Evolutionary conservation across 2,797 vertebrate species (phyloP), one percentile per base, ranked within the genome.

Genomic region (Apogon talboti): DNA sequence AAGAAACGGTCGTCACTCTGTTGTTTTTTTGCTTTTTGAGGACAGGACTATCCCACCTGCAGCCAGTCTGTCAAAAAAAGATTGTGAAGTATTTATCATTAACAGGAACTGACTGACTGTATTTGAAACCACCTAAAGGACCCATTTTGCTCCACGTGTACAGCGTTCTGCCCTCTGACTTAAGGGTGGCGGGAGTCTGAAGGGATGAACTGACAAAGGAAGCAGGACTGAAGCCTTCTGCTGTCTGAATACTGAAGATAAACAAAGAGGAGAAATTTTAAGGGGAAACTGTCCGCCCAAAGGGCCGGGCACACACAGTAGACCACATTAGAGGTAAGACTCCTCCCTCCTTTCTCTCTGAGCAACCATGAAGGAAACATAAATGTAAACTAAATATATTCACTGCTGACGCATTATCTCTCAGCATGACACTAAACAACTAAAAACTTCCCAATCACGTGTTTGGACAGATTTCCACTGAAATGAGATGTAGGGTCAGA

Each of bases 341-440:
- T 64, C 76, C 69, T 59, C 73, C 67, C 76, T 70, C 56, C 77
- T 80, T 74, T 82, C 57, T 82, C 78, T 82, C 58, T 53, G 45
- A 66, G 69, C 67, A 64, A 76, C 74, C 78, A 90, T 90, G 88
- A 91, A 90, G 89, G 88, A 85, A 87, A 75, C 40, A 44, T 64
- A 70, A 47, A 76, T 63, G 47, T 69, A 67, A 70, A 75, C 61
- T 19, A 64, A 61, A 78, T 19, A 35, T 43, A 61, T 57, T 59
- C 48, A 74, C 50, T 58, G 40, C 54, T 71, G 38, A 49, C 63
- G 70, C 57, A 30, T 75, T 71, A 62, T 65, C 42, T 48, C 78
- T 71, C 41, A 44, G 44, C 73, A 41, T 71, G 16, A 65, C 47
- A 68, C 13, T 45, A 74, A 69, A 45, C 49, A 43, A 57, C 9